A percentile compares a stretch with the other conserved stretches of the same genome.
Conservation (phyloP, 2,113 vertebrate species). For the Pachycephala philippinensis region DNA sequence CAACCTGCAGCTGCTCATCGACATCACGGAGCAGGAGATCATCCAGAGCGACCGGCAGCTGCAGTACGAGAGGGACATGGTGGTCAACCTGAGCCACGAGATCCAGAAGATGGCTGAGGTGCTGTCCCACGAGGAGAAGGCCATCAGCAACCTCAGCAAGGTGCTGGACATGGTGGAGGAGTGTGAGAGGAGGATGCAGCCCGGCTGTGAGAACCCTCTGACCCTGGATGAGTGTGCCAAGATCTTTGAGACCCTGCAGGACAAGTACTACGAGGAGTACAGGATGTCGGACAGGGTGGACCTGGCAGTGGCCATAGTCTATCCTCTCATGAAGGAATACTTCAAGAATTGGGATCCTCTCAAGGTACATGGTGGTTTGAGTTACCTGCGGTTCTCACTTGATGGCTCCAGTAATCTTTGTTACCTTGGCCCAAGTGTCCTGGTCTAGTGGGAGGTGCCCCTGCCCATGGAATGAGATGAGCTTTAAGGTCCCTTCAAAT, state of each 20-base stretch:
- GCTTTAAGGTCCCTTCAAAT: neutral
- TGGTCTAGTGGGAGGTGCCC: neutral
- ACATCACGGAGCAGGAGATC: constrained; percentile 96
- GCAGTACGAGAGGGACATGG: constrained; percentile 92
- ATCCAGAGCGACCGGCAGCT: constrained; percentile 93
- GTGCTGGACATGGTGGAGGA: constrained; percentile 89
- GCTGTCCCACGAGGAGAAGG: constrained; percentile 77
- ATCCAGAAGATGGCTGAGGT: constrained; percentile 80
- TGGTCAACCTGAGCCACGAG: constrained; percentile 89
- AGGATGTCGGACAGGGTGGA: constrained; percentile 87
- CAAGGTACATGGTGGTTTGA: constrained; percentile 69
- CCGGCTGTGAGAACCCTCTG: constrained; percentile 65
- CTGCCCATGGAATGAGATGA: neutral
- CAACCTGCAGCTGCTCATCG: constrained; percentile 94
- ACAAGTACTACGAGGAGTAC: constrained; percentile 93
- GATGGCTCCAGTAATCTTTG: neutral
- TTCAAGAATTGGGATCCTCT: constrained; percentile 92
- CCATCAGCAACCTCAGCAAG: constrained; percentile 84
- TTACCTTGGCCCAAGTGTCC: neutral
- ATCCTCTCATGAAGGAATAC: constrained; percentile 89
- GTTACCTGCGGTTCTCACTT: neutral
- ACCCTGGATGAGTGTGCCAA: constrained; percentile 83
- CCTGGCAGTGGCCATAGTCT: constrained; percentile 88
- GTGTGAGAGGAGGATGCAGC: constrained; percentile 81
- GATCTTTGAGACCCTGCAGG: constrained; percentile 89